A percentile compares a stretch with the other conserved stretches of the same genome.
These are phyloP conservation scores for Eucidaris tribuloides DNA, from an alignment of 35 echinoderm and acorn worm genomes.

Conservation along the genomic window DNA sequence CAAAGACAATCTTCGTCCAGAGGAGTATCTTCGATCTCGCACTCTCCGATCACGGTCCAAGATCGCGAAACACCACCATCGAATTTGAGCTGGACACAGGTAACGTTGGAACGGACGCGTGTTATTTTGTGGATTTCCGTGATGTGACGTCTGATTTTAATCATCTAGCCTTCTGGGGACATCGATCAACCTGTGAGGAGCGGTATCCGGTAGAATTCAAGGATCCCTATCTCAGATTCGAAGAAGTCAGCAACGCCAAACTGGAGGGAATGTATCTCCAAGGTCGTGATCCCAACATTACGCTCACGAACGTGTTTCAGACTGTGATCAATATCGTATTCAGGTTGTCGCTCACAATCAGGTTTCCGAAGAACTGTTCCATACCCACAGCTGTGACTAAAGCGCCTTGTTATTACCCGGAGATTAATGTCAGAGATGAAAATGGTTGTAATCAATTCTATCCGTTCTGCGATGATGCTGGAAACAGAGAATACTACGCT, in stretches of 20 bases:
- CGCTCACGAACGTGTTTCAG: conserved; percentile 70
- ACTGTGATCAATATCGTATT: conserved; percentile 74
- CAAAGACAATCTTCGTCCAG: conserved; percentile 71
- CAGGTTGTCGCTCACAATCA: background rate
- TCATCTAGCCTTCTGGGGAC: conserved; percentile 45
- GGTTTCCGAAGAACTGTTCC: no score
- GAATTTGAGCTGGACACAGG: conserved; percentile 79
- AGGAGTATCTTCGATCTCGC: conserved; percentile 38
- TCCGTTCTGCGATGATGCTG: conserved; percentile 67
- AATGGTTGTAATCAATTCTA: conserved; percentile 84
- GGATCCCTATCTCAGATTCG: conserved; percentile 64
- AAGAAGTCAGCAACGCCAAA: conserved; percentile 56
- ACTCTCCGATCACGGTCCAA: conserved; percentile 70
- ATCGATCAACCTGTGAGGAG: conserved; percentile 47
- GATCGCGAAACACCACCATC: conserved; percentile 71
- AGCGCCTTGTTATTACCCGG: conserved; percentile 78
- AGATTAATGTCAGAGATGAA: conserved; percentile 42
- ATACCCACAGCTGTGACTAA: conserved; percentile 78
- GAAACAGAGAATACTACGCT: conserved; percentile 76
- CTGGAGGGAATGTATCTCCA: conserved; percentile 39
- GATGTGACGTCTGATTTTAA: conserved; percentile 58
- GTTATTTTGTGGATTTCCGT: conserved; percentile 79
- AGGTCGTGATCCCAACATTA: conserved; percentile 66
- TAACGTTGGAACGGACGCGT: conserved; percentile 81
- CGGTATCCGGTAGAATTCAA: conserved; percentile 64